A percentile compares a stretch with the other conserved stretches of the same genome.
Evolutionary conservation across 2,797 vertebrate genomes (phyloP).

Genomic region (Tenualosa ilisha): DNA sequence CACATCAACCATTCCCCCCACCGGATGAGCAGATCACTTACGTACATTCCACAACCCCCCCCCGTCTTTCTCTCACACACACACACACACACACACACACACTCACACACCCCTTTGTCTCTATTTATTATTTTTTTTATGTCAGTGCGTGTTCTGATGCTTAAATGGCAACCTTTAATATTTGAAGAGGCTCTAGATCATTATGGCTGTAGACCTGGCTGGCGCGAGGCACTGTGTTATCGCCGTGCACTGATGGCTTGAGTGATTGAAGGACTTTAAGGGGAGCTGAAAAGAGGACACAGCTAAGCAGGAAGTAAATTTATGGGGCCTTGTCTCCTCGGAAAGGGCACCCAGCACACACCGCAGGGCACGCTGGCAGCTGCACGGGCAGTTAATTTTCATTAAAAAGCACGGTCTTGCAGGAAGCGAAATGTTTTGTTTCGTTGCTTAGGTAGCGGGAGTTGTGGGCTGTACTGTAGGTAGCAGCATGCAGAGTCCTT

Average conservation of each 20-base stretch:
- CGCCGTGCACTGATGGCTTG: not conserved
- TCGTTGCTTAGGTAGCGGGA: not conserved
- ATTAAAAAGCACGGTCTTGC: not conserved
- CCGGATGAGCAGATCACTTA: constrained; percentile 61
- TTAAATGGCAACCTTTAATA: constrained; percentile 35
- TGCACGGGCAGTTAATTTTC: not conserved
- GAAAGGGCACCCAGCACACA: not conserved
- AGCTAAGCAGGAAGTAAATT: constrained; percentile 31
- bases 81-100: not conserved
- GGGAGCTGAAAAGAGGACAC: not conserved
- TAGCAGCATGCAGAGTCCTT: not conserved
- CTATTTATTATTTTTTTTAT: constrained; percentile 60
- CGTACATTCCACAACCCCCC: constrained; percentile 52
- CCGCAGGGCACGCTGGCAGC: not conserved
- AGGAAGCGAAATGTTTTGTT: not conserved
- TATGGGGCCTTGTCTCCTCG: constrained; percentile 2
- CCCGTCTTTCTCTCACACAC: constrained; percentile 10
- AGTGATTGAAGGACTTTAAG: constrained; percentile 33
- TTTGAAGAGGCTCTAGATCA: constrained; percentile 41
- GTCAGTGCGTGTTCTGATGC: constrained; percentile 42
- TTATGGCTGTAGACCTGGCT: constrained; percentile 33
- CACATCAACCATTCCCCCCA: constrained; percentile 56
- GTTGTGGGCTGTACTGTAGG: not conserved
- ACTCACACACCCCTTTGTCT: not conserved
- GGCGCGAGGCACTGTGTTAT: constrained; percentile 38